Conservation (phyloP, 1,140 invertebrate genomes). For the Mya arenaria region DNA sequence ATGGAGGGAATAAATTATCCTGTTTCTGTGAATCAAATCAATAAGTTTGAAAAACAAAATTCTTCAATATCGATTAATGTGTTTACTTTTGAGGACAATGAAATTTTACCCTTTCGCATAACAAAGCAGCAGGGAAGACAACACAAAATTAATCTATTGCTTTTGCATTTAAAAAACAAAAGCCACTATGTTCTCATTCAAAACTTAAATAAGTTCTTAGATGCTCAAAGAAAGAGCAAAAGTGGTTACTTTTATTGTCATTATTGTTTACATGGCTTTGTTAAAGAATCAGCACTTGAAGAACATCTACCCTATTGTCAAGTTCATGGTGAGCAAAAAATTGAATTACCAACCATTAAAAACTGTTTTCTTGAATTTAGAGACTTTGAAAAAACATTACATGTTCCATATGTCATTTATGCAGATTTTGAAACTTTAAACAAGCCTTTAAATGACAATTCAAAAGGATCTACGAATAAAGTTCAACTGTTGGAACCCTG, state of each 20-base stretch:
- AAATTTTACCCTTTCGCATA: slow-evolving; percentile 16
- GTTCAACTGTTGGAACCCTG: slow-evolving; percentile 44
- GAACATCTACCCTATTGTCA: slow-evolving; percentile 36
- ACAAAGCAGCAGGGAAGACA: slow-evolving; percentile 4
- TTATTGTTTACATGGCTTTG: slow-evolving; percentile 41
- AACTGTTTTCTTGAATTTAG: slow-evolving; percentile 44
- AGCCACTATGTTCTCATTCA: slow-evolving; percentile 33
- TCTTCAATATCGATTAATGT: slow-evolving; percentile 39
- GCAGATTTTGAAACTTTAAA: slow-evolving; percentile 53
- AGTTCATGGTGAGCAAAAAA: slow-evolving; percentile 41
- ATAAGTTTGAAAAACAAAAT: slow-evolving; percentile 47
- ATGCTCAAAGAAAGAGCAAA: neutral
- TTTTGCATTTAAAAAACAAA: slow-evolving; percentile 37
- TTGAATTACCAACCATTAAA: slow-evolving; percentile 24
- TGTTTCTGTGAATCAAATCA: slow-evolving; percentile 13
- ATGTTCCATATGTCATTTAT: slow-evolving; percentile 41
- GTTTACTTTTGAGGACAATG: slow-evolving; percentile 27
- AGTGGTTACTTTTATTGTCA: neutral
- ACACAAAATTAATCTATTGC: slow-evolving; percentile 39
- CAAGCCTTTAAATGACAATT: slow-evolving; percentile 11
- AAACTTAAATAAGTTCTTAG: slow-evolving; percentile 14
- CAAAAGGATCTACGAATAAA: neutral
- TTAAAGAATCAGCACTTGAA: slow-evolving; percentile 2
- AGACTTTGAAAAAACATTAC: slow-evolving; percentile 41
- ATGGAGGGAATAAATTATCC: slow-evolving; percentile 35